These are phyloP conservation scores for Enteromius trimaculatus DNA, from an alignment of 2,797 vertebrate genomes.

Conservation along the genomic window DNA sequence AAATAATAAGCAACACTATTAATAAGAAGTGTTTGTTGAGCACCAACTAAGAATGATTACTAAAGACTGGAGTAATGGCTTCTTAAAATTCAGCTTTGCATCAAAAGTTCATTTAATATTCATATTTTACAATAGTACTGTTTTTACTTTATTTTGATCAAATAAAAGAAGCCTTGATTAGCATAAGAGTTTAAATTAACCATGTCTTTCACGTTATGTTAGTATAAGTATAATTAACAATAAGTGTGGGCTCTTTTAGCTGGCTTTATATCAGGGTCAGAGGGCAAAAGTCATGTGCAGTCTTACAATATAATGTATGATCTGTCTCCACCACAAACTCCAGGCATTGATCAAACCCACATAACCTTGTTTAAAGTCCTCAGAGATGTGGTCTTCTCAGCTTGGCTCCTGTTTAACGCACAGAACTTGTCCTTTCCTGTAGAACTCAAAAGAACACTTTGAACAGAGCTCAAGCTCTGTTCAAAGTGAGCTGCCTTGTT, in stretches of 20 bases:
- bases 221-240: neutral
- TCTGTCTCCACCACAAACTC: neutral
- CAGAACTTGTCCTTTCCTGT: neutral
- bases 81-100: neutral
- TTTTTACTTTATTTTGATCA: neutral
- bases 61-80: neutral
- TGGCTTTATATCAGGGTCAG: neutral
- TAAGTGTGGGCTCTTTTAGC: neutral
- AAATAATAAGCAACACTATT: neutral
- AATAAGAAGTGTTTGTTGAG: neutral
- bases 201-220: neutral
- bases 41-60: neutral
- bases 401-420: neutral
- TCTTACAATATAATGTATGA: slow-evolving; percentile 13
- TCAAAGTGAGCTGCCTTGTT: neutral
- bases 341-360: slow-evolving; percentile 4
- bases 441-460: neutral
- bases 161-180: neutral
- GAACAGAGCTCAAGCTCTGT: neutral
- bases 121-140: neutral
- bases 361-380: slow-evolving; percentile 12
- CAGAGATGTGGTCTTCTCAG: neutral
- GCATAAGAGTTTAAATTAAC: neutral
- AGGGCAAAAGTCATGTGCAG: neutral
- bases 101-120: neutral